Conservation (phyloP, 2,888 invertebrate species). For the Lathronympha strigana region DNA sequence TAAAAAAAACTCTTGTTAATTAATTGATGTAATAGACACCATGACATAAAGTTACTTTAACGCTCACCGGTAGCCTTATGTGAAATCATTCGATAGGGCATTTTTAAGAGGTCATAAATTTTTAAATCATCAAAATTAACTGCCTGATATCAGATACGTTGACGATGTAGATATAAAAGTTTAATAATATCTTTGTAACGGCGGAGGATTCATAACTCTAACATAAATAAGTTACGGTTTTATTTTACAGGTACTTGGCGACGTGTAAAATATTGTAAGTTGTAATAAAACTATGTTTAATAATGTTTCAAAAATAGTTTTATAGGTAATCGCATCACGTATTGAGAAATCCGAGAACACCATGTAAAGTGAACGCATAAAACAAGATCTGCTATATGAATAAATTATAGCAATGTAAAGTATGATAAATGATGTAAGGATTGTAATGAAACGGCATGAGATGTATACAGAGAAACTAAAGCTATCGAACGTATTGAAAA, state of each 20-base stretch:
- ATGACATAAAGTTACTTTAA: conserved; percentile 7
- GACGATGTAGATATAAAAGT: conserved; percentile 51
- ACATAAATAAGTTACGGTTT: conserved; percentile 68
- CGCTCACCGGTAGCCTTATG: conserved; percentile 33
- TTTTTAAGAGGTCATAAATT: conserved; percentile 47
- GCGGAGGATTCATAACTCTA: conserved; percentile 55
- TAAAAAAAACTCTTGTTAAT: conserved; percentile 8
- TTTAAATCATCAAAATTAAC: conserved; percentile 53
- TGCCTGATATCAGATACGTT: conserved; percentile 56
- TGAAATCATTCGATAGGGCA: conserved; percentile 43
- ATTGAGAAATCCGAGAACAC: conserved; percentile 77
- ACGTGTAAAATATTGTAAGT: conserved; percentile 81
- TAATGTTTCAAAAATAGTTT: conserved; percentile 71
- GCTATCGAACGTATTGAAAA: conserved; percentile 48
- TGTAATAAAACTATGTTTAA: conserved; percentile 66
- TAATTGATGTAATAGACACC: conserved; percentile 26
- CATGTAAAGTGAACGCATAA: conserved; percentile 78
- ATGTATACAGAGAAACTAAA: conserved; percentile 63
- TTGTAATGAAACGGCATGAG: conserved; percentile 78
- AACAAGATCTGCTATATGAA: conserved; percentile 76
- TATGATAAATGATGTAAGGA: conserved; percentile 82
- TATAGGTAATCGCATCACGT: conserved; percentile 75
- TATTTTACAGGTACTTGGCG: conserved; percentile 72
- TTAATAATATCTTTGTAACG: conserved; percentile 57
- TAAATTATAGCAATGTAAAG: conserved; percentile 82